A percentile compares a stretch with the other conserved stretches of the same genome.
phyloP scores from a whole-genome alignment of 2,888 invertebrate genomes.

The Papilio gigon region DNA sequence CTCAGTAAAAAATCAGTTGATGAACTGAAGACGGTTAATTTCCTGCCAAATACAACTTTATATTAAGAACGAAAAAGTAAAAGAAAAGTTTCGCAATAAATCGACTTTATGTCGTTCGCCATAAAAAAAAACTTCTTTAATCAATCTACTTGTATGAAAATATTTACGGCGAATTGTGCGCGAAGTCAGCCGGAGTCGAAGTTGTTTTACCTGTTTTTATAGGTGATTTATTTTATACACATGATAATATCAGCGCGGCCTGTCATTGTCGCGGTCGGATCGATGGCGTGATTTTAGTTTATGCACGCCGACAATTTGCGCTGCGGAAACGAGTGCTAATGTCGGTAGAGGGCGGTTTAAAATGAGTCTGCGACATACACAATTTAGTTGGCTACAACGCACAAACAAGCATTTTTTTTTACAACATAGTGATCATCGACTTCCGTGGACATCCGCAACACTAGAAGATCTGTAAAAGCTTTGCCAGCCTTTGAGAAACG shows the following conservation, averaged over 20 bases:
- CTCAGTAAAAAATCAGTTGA: slow-evolving; percentile 40
- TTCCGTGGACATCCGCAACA: too few relatives aligned
- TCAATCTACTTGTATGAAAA: slow-evolving; percentile 48
- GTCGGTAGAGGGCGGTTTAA: background rate
- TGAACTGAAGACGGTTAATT: slow-evolving; percentile 42
- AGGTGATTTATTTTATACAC: slow-evolving; percentile 34
- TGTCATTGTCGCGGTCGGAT: slow-evolving; percentile 8
- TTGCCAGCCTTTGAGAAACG: too few relatives aligned
- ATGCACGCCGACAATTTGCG: background rate
- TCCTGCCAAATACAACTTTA: slow-evolving; percentile 43
- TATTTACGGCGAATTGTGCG: slow-evolving; percentile 43
- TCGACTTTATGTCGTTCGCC: slow-evolving; percentile 42
- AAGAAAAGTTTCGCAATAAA: slow-evolving; percentile 47
- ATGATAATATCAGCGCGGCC: background rate
- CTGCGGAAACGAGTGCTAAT: background rate
- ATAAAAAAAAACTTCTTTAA: slow-evolving; percentile 53
- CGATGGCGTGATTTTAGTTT: background rate
- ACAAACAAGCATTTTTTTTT: too few relatives aligned
- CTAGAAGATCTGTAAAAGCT: too few relatives aligned
- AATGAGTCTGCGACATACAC: background rate
- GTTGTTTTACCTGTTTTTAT: slow-evolving; percentile 38
- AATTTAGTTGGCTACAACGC: background rate
- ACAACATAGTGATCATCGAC: too few relatives aligned
- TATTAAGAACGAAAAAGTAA: slow-evolving; percentile 40
- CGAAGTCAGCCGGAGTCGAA: slow-evolving; percentile 44